phyloP scores from a whole-genome alignment of 1,140 invertebrate species.

The Belonocnema kinseyi region DNA sequence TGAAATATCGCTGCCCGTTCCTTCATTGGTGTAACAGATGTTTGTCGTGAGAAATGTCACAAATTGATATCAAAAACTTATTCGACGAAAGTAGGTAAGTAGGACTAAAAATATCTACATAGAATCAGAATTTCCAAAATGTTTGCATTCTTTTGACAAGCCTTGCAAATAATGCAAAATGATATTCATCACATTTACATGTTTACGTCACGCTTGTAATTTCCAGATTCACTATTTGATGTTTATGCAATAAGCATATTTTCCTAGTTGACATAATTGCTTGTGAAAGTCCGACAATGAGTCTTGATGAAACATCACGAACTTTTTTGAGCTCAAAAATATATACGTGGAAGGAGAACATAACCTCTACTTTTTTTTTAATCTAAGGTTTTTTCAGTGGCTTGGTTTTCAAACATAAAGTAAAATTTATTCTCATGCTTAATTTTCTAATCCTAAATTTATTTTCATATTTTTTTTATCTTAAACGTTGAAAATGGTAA shows the following conservation, averaged over 20 bases:
- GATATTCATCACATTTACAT: not conserved
- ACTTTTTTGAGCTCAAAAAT: not conserved
- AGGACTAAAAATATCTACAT: conserved; percentile 35
- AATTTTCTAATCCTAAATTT: too few relatives aligned
- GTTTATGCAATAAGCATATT: conserved; percentile 10
- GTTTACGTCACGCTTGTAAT: conserved; percentile 16
- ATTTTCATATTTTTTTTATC: too few relatives aligned
- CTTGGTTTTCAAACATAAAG: not conserved
- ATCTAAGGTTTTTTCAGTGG: too few relatives aligned
- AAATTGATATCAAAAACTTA: conserved; percentile 71
- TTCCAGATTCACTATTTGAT: conserved; percentile 2
- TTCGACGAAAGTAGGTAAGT: conserved; percentile 72
- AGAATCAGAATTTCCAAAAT: conserved; percentile 22
- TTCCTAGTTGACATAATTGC: not conserved
- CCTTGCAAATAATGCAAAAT: not conserved
- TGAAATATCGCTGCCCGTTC: conserved; percentile 1
- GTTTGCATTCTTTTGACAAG: conserved; percentile 16
- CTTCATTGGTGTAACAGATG: conserved; percentile 63
- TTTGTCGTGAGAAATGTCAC: conserved; percentile 73
- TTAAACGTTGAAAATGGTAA: too few relatives aligned
- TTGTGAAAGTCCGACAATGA: not conserved
- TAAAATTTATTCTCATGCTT: not conserved
- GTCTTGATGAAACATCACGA: not conserved
- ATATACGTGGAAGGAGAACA: too few relatives aligned
- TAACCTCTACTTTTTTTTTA: too few relatives aligned